A percentile compares a stretch with the other conserved stretches of the same genome.
Conservation (phyloP, 2,888 invertebrate species). For the Agrochola lychnidis region DNA sequence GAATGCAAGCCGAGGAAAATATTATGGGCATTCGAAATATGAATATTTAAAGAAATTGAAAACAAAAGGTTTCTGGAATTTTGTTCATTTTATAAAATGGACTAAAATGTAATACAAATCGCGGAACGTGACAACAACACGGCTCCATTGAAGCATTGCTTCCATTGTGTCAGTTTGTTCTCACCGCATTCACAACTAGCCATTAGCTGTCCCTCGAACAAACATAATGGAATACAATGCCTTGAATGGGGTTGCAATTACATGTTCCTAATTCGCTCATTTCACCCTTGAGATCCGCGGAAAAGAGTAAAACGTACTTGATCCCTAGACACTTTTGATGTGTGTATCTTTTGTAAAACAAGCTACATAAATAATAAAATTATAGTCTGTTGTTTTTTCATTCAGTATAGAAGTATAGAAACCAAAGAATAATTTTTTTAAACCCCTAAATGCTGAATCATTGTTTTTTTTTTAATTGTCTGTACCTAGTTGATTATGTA, state of each 20-base stretch:
- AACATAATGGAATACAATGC: conserved; percentile 60
- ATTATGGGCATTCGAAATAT: too few relatives aligned
- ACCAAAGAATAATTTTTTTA: too few relatives aligned
- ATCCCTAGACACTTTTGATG: too few relatives aligned
- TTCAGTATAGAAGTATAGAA: too few relatives aligned
- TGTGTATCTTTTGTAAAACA: background rate
- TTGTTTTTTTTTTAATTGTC: too few relatives aligned
- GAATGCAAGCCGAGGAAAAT: too few relatives aligned
- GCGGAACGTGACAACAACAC: conserved; percentile 69
- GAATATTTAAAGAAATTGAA: too few relatives aligned
- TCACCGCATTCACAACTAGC: conserved; percentile 70
- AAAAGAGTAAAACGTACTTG: conserved; percentile 6
- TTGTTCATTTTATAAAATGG: too few relatives aligned
- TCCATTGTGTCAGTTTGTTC: conserved; percentile 68
- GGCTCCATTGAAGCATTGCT: conserved; percentile 64
- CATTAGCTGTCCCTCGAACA: conserved; percentile 63
- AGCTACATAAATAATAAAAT: background rate
- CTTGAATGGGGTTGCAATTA: conserved; percentile 68
- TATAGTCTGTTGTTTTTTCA: background rate
- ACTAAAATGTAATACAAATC: conserved; percentile 76
- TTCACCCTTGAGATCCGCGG: conserved; percentile 62
- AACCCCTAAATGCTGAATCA: too few relatives aligned
- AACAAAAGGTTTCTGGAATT: too few relatives aligned
- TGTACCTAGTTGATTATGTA: background rate
- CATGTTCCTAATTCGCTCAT: conserved; percentile 65